Percentiles rank a stretch among this genome's conserved stretches.
phyloP scores from a whole-genome alignment of 2,888 invertebrate genomes.

The Agrotis puta region DNA sequence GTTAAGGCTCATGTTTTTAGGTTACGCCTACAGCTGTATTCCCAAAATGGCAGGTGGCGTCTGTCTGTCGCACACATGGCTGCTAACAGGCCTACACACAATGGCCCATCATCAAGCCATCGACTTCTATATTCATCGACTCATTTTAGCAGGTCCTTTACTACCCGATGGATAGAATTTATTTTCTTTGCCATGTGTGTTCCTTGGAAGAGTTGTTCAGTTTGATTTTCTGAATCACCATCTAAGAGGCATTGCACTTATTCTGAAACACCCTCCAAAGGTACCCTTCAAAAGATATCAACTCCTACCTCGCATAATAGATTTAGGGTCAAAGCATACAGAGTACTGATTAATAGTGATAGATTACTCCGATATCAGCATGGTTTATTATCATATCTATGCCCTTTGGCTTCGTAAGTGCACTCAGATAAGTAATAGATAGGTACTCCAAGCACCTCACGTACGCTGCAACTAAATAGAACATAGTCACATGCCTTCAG shows the following conservation, averaged over 20 bases:
- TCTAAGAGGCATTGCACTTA: too few species aligned
- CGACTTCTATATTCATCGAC: conserved; percentile 15
- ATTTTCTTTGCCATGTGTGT: too few species aligned
- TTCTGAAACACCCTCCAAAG: too few species aligned
- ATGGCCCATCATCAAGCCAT: conserved; percentile 46
- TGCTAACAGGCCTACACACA: conserved; percentile 45
- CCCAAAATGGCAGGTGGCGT: conserved; percentile 52
- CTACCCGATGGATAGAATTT: too few species aligned
- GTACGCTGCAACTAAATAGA: conserved; percentile 3
- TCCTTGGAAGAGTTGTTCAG: too few species aligned
- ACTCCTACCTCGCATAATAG: conserved; percentile 8
- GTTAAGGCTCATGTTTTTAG: conserved; percentile 24
- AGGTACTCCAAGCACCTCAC: conserved; percentile 1
- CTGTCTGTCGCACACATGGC: conserved; percentile 53
- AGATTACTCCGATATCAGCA: conserved; percentile 31
- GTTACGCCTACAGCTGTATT: conserved; percentile 41
- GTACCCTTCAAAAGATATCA: conserved; percentile 1
- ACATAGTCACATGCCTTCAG: not conserved
- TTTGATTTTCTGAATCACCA: too few species aligned
- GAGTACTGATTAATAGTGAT: conserved; percentile 40
- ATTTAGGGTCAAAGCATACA: conserved; percentile 33
- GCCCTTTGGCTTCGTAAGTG: conserved; percentile 27
- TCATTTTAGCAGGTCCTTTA: conserved; percentile 19
- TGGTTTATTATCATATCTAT: conserved; percentile 42
- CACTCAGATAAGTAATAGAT: conserved; percentile 22